Evolutionary conservation across 2,888 invertebrate species (phyloP), one percentile per base, ranked within the genome.

Genomic region (Psylliodes chrysocephalus): DNA sequence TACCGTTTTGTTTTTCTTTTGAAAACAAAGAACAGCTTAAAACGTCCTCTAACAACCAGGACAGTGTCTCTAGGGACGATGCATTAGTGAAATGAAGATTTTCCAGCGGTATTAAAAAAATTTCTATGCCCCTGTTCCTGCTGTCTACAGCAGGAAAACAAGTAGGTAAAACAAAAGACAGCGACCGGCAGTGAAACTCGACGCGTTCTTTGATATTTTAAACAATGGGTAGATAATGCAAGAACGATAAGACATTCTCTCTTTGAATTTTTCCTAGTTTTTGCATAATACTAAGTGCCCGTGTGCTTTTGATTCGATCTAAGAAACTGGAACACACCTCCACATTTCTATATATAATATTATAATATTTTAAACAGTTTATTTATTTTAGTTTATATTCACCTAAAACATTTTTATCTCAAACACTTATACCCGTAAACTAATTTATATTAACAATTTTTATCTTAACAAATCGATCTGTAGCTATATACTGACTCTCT

Each of bases 251-350:
- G 64, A 57, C 55, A 64, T 66, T 69, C 65, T 56, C 71, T 73
- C 76, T 77, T 72, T 75, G 74, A 74, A 71, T 73, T 73, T 64
- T 66, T 59, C 60, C 22, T 18, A 51, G 17, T 49, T 22, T 38
- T 40, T 46, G 64, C 64, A 64, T 60, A 60, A 60, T 56, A 35
- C 38, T 38, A 35, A 64, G 51, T 22, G 35, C 44, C 18, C 12
- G 10, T 2, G 33, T 44, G 57, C 57, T 59, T 35, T 49, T 59
- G 57, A 59, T 40, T 7, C 5, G 15, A 49, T 49, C 4, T 14
- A 2, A 10, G 7, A 25, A 30, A 49, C 7, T 49, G 15, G 30
- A 12, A 10, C 30, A 49, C 19, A 17, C 18, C 33, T 12, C 14
- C 44, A 44, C 17, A 38, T 54, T 35, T 54, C 35, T 17, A 44